Evolutionary conservation across 2,113 vertebrate species (phyloP).

Genomic region (Jaculus jaculus): DNA sequence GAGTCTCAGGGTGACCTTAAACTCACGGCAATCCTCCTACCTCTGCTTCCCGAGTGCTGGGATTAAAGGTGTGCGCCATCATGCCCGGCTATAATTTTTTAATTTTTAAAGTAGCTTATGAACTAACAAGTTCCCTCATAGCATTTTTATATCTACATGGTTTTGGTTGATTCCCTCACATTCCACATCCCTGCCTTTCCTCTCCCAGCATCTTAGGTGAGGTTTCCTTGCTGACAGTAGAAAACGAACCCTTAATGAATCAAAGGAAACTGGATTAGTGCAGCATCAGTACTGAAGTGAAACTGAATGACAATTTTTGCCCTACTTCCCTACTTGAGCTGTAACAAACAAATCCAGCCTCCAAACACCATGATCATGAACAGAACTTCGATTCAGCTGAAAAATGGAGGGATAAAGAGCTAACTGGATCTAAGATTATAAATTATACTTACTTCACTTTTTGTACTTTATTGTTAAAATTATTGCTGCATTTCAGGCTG

Average conservation of each 20-base stretch:
- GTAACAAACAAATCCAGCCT: neutral
- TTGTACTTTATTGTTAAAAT: conserved; percentile 50
- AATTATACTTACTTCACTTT: conserved; percentile 49
- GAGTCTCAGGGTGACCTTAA: too few species aligned
- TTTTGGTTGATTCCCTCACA: too few species aligned
- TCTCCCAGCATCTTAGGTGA: neutral
- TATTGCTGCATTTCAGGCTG: conserved; percentile 31
- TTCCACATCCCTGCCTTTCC: too few species aligned
- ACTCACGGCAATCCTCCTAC: too few species aligned
- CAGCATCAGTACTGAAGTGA: neutral
- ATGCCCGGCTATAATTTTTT: too few species aligned
- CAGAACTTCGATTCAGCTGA: neutral
- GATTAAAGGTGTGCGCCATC: too few species aligned
- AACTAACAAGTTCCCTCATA: too few species aligned
- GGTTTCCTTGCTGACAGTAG: neutral
- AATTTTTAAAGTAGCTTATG: too few species aligned
- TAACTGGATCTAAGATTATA: conserved; percentile 12
- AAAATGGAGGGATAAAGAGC: neutral
- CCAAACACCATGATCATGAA: neutral
- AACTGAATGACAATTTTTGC: conserved; percentile 10
- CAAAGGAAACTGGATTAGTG: neutral
- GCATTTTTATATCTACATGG: too few species aligned
- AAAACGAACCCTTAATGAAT: neutral
- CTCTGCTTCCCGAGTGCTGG: too few species aligned
- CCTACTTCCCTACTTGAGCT: neutral